Evolutionary conservation across 2,113 vertebrate genomes (phyloP), one percentile per base, ranked within the genome.

Genomic region (Bos indicus): DNA sequence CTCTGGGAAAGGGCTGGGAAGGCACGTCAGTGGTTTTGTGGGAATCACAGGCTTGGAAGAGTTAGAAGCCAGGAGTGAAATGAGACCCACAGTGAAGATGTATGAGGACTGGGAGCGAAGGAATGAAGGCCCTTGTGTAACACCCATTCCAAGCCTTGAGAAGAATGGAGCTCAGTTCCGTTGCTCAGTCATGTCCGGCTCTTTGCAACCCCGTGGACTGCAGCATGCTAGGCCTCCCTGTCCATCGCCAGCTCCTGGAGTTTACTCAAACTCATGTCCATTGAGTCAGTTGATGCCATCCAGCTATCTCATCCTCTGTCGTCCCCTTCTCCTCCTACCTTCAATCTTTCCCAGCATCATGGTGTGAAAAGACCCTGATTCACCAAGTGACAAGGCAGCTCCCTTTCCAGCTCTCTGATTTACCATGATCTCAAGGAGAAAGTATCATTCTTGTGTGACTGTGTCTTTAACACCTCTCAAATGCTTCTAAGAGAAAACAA

Each of bases 21-120:
- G 80, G 26, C 1, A 28, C 11, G 6, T 43, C n/a, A 2, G n/a
- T 26, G 40, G 46, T 10, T 84, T 59, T 94, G 28, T 87, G 56
- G n/a, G n/a, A 89, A 26, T 95, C 30, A 6, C 14, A 85, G 64
- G 67, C 48, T 21, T 17, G 4, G 80, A 59, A 26, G 78, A 94
- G 54, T 86, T 30, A 80, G 62, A 77, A 92, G 36, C 64, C 36
- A 19, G 12, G 84, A 88, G 78, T 93, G 43, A 78, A 78, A 77
- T 0, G 7, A 62, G 40, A 54, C 14, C 30, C 40, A 64, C 14
- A 0, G 23, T 25, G 81, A 11, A n/a, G 30, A 30, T 1, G 0
- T 60, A 15, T 1, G 0, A 51, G 13, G 19, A 15, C 5, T 16
- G 33, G 33, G 26, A 40, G 46, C 3, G 14, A 77, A 56, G 36